Evolutionary conservation across 2,888 invertebrate species (phyloP), one percentile per base, ranked within the genome.

Genomic region (Xylophagus ater): DNA sequence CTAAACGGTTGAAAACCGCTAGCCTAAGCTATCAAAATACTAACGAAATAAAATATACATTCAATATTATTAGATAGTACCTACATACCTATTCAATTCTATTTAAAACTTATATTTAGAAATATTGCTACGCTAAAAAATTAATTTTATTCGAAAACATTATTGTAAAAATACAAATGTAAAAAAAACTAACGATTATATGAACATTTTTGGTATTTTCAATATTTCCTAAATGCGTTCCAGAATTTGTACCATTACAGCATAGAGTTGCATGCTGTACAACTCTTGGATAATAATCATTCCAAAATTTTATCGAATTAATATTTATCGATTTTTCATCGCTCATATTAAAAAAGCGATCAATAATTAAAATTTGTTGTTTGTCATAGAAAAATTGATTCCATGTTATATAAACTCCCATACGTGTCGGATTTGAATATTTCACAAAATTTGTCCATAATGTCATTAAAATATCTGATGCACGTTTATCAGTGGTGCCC

Each of bases 241-340:
- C 55, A 20, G 44, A 43, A 43, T 59, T 58, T 12, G 61, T 61
- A 43, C 70, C 70, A 55, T 82, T 81, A 53, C 86, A 87, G 55
- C 86, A 86, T 53, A 77, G 76, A 4, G 74, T 76, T 1, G 83
- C 78, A 45, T 81, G 75, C 52, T 76, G 73, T 9, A 82, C 64
- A 26, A 86, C 75, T 61, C 73, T 78, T 0, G 86, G 86, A 56
- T 82, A 87, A 58, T 84, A 84, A 44, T 81, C 76, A 50, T 84
- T 83, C 87, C 87, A 87, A 63, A 87, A 87, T 45, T 79, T 77
- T 46, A 85, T 74, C 15, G 81, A 76, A 53, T 79, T 81, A 53
- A 83, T 82, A 61, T 85, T 81, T 20, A 85, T 69, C 20, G 68
- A 72, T 3, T 67, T 68, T 0, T 73, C 60, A 49, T 78, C 74